Evolutionary conservation across 2,113 vertebrate species (phyloP).

Genomic region (Actinemys pallida): DNA sequence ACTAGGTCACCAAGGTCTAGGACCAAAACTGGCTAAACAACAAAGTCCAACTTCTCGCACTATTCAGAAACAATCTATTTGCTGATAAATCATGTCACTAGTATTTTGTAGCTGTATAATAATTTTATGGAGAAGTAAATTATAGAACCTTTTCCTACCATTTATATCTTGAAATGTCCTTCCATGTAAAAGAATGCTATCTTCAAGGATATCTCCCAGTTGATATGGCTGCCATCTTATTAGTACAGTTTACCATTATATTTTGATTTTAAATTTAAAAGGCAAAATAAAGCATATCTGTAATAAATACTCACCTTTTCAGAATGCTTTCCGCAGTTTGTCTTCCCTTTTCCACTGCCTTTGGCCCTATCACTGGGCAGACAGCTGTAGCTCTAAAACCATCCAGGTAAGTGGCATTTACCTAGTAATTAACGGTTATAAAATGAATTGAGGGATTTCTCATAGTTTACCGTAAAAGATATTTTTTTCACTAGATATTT

Average conservation of each 20-base stretch:
- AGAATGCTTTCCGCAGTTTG: constrained; percentile 86
- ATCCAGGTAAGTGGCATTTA: constrained; percentile 88
- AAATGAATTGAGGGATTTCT: background rate
- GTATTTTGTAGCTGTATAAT: background rate
- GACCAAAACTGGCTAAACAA: background rate
- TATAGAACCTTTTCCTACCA: too few relatives aligned
- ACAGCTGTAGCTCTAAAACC: constrained; percentile 89
- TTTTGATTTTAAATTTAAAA: background rate
- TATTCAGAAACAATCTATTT: background rate
- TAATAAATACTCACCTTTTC: constrained; percentile 78
- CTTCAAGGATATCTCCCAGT: background rate
- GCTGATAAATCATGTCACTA: background rate
- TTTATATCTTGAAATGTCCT: background rate
- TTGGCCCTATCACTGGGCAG: constrained; percentile 84
- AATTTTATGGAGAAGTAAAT: background rate
- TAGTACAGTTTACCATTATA: background rate
- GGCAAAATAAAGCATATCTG: background rate
- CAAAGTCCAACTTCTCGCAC: background rate
- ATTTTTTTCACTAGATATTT: background rate
- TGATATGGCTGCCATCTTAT: background rate
- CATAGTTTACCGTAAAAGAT: background rate
- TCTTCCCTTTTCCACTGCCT: constrained; percentile 83
- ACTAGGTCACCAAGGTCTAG: background rate
- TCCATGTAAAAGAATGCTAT: background rate
- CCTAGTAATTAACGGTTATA: constrained; percentile 69